These are phyloP conservation scores for Anomalospiza imberbis DNA, from an alignment of 2,797 vertebrate genomes.

Conservation along the genomic window DNA sequence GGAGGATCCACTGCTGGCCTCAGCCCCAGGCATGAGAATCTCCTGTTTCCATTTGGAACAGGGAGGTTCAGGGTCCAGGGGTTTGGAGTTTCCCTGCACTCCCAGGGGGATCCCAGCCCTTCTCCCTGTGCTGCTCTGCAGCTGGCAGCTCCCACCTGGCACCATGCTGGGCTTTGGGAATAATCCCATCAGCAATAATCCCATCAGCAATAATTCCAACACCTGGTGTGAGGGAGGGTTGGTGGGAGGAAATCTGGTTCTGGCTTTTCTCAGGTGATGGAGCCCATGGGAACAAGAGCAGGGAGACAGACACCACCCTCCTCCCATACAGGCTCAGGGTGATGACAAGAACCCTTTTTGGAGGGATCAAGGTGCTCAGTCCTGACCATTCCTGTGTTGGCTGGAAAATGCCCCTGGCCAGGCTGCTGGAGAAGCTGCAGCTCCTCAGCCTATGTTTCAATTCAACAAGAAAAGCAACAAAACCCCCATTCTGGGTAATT, in stretches of 20 bases:
- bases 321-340: rapidly evolving
- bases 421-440: neutral
- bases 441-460: neutral
- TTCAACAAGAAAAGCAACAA: neutral
- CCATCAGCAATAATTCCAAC: rapidly evolving
- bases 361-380: rapidly evolving
- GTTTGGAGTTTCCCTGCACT: neutral
- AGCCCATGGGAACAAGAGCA: neutral
- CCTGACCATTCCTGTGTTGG: rapidly evolving
- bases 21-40: rapidly evolving
- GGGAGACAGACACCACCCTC: too few species aligned
- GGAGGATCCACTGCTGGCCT: neutral
- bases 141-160: neutral
- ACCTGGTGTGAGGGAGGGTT: neutral
- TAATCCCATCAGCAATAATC: too few species aligned
- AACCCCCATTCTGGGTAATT: neutral
- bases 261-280: neutral
- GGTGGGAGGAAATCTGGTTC: neutral
- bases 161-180: too few species aligned
- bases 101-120: neutral
- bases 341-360: neutral
- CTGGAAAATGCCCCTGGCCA: neutral
- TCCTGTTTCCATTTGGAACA: neutral
- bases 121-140: rapidly evolving
- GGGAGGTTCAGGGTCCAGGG: rapidly evolving